phyloP scores from a whole-genome alignment of 2,797 vertebrate species.

The Psittacula derbiana region DNA sequence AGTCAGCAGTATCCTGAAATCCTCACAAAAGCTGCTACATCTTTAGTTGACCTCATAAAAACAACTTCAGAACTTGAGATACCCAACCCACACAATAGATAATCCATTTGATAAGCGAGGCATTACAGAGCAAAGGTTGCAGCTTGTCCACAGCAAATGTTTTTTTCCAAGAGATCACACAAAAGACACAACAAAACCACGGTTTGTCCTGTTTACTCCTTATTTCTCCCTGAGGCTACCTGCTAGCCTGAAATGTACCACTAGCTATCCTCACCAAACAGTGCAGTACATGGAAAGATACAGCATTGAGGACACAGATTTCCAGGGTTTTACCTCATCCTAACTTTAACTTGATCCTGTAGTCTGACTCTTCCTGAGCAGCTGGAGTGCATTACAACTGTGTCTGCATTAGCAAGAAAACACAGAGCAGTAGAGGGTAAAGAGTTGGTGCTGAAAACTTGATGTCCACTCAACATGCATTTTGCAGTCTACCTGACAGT shows the following conservation, averaged over 20 bases:
- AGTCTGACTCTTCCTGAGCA: not conserved
- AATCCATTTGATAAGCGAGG: not conserved
- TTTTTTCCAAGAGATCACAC: not conserved
- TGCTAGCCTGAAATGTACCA: not conserved
- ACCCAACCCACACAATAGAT: not conserved
- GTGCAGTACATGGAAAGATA: not conserved
- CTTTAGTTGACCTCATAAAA: not conserved
- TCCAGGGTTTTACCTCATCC: not conserved
- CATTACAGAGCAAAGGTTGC: not conserved
- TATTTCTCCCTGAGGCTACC: not conserved
- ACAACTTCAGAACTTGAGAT: not conserved
- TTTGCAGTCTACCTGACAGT: not conserved
- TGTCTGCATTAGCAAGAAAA: not conserved
- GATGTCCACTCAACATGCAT: not conserved
- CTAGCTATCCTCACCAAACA: not conserved
- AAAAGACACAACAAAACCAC: not conserved
- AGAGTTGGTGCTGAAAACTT: not conserved
- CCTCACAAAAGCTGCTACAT: not conserved
- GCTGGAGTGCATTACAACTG: not conserved
- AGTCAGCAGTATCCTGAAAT: not conserved
- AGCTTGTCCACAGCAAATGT: not conserved
- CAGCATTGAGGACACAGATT: not conserved
- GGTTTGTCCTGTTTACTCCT: not conserved
- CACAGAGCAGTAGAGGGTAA: not conserved
- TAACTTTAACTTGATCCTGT: not conserved